Percentiles rank a stretch among this genome's conserved stretches.
Conservation (phyloP, 2,888 invertebrate genomes). For the Coenonympha arcania region DNA sequence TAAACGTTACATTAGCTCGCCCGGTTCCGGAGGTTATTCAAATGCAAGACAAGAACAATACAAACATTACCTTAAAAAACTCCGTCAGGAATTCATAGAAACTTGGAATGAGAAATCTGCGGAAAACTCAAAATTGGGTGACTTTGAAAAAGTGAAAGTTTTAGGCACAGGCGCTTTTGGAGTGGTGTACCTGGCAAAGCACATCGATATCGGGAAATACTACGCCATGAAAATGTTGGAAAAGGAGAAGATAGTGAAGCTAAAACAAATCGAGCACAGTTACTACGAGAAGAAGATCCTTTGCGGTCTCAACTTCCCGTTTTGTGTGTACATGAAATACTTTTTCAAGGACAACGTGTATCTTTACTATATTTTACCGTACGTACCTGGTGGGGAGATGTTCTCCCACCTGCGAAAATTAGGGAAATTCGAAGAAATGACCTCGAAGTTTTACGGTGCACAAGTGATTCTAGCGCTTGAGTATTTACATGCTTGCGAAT, state of each 20-base stretch:
- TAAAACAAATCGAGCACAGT: conserved; percentile 91
- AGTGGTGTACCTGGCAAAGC: conserved; percentile 81
- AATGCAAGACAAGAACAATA: conserved; percentile 55
- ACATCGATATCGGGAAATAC: conserved; percentile 73
- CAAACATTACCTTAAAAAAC: conserved; percentile 46
- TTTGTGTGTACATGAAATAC: conserved; percentile 87
- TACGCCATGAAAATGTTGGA: conserved; percentile 93
- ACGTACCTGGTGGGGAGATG: conserved; percentile 89
- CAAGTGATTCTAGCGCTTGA: conserved; percentile 93
- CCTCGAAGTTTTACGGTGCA: conserved; percentile 90
- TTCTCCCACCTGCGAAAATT: conserved; percentile 81
- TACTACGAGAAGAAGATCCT: conserved; percentile 92
- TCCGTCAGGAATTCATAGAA: conserved; percentile 59
- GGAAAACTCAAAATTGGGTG: conserved; percentile 52
- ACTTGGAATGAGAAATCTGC: conserved; percentile 50
- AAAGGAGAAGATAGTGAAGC: conserved; percentile 88
- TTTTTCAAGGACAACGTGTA: conserved; percentile 90
- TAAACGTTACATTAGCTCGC: conserved; percentile 28
- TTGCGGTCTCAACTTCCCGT: conserved; percentile 88
- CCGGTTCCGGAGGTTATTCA: conserved; percentile 44
- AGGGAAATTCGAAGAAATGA: conserved; percentile 80
- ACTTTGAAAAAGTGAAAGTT: conserved; percentile 82
- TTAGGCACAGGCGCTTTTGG: conserved; percentile 95
- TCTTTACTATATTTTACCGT: conserved; percentile 87
- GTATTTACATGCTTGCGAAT: conserved; percentile 89